Conservation (phyloP, 2,888 invertebrate genomes). For the Melolontha melolontha region DNA sequence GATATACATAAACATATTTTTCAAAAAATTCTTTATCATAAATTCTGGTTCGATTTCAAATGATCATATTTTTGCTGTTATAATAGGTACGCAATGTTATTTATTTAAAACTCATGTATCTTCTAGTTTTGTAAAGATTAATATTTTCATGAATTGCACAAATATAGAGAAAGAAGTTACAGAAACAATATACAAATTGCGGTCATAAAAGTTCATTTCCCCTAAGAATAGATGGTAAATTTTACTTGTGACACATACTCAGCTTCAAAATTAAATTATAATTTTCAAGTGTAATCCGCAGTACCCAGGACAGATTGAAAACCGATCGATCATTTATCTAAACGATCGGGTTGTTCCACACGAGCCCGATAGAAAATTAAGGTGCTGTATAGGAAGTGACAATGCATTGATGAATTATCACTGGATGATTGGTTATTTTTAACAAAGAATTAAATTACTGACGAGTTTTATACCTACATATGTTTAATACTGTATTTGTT, state of each 20-base stretch:
- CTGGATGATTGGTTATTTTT: slow-evolving; percentile 60
- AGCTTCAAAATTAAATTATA: slow-evolving; percentile 14
- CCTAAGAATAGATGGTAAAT: too few species aligned
- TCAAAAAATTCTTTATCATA: too few species aligned
- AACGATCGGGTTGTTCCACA: slow-evolving; percentile 50
- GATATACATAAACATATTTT: too few species aligned
- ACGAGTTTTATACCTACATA: slow-evolving; percentile 9
- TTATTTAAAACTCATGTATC: too few species aligned
- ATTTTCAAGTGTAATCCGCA: slow-evolving; percentile 12
- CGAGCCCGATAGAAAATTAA: slow-evolving; percentile 60
- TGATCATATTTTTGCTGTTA: too few species aligned
- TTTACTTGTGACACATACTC: neutral
- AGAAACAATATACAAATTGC: too few species aligned
- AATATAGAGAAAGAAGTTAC: too few species aligned
- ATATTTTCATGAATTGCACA: too few species aligned
- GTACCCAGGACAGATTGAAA: slow-evolving; percentile 52
- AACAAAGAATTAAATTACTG: slow-evolving; percentile 53
- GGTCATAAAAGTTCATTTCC: too few species aligned
- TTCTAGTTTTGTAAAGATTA: too few species aligned
- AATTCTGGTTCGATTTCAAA: too few species aligned
- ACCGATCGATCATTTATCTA: slow-evolving; percentile 59
- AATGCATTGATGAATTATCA: slow-evolving; percentile 59
- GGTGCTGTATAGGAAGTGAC: slow-evolving; percentile 56
- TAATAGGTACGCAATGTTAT: too few species aligned
- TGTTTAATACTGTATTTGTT: slow-evolving; percentile 34